Percentiles rank a stretch among this genome's conserved stretches.
Conservation (phyloP, 2,888 invertebrate species). For the Oeneis ivallda region DNA sequence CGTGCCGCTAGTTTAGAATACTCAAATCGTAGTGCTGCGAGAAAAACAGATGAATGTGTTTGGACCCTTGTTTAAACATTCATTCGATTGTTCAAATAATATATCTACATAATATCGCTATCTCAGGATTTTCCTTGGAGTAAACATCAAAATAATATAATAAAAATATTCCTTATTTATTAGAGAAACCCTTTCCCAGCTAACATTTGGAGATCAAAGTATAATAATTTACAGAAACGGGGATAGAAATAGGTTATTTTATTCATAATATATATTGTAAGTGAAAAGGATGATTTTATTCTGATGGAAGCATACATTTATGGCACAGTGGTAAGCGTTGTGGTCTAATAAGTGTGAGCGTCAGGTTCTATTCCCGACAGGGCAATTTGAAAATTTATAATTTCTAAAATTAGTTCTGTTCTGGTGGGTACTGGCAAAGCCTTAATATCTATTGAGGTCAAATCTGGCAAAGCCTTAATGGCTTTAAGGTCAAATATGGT, state of each 20-base stretch:
- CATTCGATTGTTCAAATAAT: not conserved
- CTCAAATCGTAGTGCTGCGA: not conserved
- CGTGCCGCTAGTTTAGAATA: too few relatives aligned
- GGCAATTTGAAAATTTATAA: too few relatives aligned
- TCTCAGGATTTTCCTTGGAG: conserved; percentile 3
- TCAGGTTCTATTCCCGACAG: too few relatives aligned
- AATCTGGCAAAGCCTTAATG: too few relatives aligned
- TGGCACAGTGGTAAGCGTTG: too few relatives aligned
- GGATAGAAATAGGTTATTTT: conserved; percentile 6
- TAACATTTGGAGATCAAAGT: conserved; percentile 14
- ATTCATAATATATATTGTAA: not conserved
- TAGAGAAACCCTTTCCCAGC: conserved; percentile 9
- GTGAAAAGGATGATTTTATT: conserved; percentile 10
- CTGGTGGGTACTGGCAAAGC: too few relatives aligned
- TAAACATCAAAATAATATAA: conserved; percentile 17
- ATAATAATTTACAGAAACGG: conserved; percentile 11
- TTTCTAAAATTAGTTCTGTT: too few relatives aligned
- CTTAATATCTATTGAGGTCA: too few relatives aligned
- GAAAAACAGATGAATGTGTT: not conserved
- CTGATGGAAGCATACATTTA: not conserved
- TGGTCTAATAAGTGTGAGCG: too few relatives aligned
- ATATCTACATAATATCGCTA: not conserved
- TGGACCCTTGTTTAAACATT: not conserved
- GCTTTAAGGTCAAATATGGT: too few relatives aligned
- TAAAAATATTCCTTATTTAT: conserved; percentile 15